Conservation (phyloP, 2,888 invertebrate species). For the Lycia hirtaria region DNA sequence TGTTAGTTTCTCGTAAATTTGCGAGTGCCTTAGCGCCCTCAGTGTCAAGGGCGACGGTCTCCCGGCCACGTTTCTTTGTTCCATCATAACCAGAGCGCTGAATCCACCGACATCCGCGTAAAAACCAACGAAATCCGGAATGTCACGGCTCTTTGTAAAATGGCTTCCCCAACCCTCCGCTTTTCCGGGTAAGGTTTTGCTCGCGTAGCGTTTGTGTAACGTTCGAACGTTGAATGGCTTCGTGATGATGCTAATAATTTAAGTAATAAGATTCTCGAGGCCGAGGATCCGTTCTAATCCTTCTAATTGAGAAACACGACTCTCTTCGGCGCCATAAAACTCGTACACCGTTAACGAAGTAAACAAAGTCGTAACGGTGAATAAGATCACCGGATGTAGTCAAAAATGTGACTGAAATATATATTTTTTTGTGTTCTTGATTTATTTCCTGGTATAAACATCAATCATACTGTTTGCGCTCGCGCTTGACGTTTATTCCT, state of each 20-base stretch:
- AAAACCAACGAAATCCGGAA: slow-evolving; percentile 37
- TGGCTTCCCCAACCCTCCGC: slow-evolving; percentile 45
- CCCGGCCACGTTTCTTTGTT: slow-evolving; percentile 47
- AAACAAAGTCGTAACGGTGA: slow-evolving; percentile 32
- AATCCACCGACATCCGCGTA: slow-evolving; percentile 41
- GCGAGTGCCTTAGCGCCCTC: slow-evolving; percentile 55
- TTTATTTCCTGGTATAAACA: slow-evolving; percentile 36
- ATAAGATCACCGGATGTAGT: slow-evolving; percentile 26
- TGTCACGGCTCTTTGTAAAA: slow-evolving; percentile 47
- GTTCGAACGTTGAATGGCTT: slow-evolving; percentile 57
- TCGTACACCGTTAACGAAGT: slow-evolving; percentile 12
- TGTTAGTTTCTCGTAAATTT: slow-evolving; percentile 62
- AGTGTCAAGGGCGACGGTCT: slow-evolving; percentile 74
- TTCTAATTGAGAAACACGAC: slow-evolving; percentile 46
- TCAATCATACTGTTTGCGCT: slow-evolving; percentile 39
- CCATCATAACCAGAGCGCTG: slow-evolving; percentile 54
- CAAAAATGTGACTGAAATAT: slow-evolving; percentile 21
- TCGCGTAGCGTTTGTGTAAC: slow-evolving; percentile 53
- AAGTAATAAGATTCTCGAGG: slow-evolving; percentile 46
- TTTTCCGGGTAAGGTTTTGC: slow-evolving; percentile 50
- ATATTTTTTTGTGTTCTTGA: slow-evolving; percentile 23
- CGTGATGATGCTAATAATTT: slow-evolving; percentile 55
- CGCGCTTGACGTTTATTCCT: slow-evolving; percentile 40
- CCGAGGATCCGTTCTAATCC: slow-evolving; percentile 46
- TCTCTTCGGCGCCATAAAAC: slow-evolving; percentile 8